phyloP scores from a whole-genome alignment of 1,140 invertebrate species.

The Ostrea edulis region DNA sequence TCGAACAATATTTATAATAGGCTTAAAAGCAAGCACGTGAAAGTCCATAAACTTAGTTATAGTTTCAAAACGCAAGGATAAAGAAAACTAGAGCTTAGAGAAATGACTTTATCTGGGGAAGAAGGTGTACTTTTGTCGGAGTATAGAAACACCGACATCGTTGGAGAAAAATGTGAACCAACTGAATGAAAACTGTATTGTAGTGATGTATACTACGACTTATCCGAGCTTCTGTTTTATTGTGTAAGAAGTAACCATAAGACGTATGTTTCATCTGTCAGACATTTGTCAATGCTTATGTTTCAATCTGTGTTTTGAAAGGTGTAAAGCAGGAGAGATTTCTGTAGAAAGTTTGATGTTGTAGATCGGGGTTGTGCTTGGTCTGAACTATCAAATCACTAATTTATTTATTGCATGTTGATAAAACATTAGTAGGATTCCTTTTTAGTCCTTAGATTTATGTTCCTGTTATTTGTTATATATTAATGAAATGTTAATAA shows the following conservation, averaged over 20 bases:
- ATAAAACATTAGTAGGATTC: not conserved
- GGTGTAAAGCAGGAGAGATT: too few relatives aligned
- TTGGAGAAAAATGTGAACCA: too few relatives aligned
- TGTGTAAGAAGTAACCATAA: not conserved
- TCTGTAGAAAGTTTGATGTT: not conserved
- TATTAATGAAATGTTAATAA: slow-evolving; percentile 37
- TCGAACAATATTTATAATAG: not conserved
- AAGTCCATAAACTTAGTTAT: slow-evolving; percentile 21
- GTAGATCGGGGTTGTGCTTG: not conserved
- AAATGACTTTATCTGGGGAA: not conserved
- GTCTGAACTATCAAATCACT: not conserved
- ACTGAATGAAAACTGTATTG: too few relatives aligned
- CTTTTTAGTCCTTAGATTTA: not conserved
- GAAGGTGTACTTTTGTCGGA: not conserved
- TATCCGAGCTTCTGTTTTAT: too few relatives aligned
- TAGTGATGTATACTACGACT: too few relatives aligned
- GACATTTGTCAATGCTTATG: too few relatives aligned
- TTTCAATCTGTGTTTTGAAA: too few relatives aligned
- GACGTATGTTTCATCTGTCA: not conserved
- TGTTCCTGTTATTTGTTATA: slow-evolving; percentile 8
- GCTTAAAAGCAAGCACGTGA: not conserved
- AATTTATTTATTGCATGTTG: slow-evolving; percentile 10
- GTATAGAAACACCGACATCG: not conserved
- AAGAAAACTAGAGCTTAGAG: not conserved
- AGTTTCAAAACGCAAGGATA: not conserved